These are phyloP conservation scores for Thunnus maccoyii DNA, from an alignment of 2,113 vertebrate genomes.

Conservation along the genomic window DNA sequence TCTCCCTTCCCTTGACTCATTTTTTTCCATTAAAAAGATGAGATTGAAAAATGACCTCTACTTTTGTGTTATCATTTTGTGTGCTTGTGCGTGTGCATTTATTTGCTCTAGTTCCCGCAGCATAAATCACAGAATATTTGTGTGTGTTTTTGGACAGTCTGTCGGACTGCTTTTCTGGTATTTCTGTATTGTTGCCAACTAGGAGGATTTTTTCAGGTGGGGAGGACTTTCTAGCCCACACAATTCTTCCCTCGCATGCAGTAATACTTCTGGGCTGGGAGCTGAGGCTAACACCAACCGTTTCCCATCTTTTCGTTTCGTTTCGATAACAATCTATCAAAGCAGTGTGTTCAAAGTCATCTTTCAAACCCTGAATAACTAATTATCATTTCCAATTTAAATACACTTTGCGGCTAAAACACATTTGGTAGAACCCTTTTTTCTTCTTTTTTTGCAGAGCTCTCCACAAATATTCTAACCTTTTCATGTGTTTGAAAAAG, in stretches of 20 bases:
- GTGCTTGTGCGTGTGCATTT: constrained; percentile 1
- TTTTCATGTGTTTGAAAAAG: constrained; percentile 40
- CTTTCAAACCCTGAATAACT: constrained; percentile 49
- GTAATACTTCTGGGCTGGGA: not conserved
- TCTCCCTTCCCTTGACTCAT: constrained; percentile 76
- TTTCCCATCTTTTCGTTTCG: constrained; percentile 24
- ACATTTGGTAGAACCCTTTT: not conserved
- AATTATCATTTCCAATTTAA: constrained; percentile 57
- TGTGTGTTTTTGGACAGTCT: constrained; percentile 44
- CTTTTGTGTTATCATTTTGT: constrained; percentile 50
- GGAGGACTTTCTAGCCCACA: constrained; percentile 19
- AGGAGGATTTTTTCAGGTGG: constrained; percentile 29
- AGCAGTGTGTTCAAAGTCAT: constrained; percentile 46
- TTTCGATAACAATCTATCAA: constrained; percentile 48
- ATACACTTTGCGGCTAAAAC: constrained; percentile 39
- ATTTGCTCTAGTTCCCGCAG: constrained; percentile 25
- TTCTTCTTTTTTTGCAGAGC: not conserved
- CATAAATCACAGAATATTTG: constrained; percentile 46
- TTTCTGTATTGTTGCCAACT: constrained; percentile 53
- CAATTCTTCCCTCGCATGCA: constrained; percentile 28
- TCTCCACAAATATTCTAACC: constrained; percentile 18
- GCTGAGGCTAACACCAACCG: constrained; percentile 16
- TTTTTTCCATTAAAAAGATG: constrained; percentile 85
- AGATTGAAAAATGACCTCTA: constrained; percentile 78
- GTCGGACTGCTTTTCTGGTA: constrained; percentile 48